Evolutionary conservation across 2,888 invertebrate species (phyloP).

Genomic region (Cancer borealis): DNA sequence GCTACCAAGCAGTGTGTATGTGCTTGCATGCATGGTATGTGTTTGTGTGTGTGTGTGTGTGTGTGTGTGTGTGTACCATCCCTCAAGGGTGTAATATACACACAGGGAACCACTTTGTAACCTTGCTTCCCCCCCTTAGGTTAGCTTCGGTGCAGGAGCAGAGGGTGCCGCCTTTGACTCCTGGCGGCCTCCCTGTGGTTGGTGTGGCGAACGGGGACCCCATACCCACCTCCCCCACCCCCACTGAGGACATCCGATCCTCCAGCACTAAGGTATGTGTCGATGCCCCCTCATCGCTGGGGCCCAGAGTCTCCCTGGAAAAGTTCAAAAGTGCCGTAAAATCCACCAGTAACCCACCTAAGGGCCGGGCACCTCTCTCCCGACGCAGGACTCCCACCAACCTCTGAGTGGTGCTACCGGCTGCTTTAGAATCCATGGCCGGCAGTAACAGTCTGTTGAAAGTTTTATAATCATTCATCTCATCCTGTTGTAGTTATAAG

Average conservation of each 20-base stretch:
- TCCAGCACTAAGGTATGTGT: constrained; percentile 72
- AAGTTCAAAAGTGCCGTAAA: constrained; percentile 31
- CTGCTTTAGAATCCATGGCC: background rate
- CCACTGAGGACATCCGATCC: constrained; percentile 60
- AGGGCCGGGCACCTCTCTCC: constrained; percentile 52
- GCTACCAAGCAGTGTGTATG: no score
- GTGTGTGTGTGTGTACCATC: no score
- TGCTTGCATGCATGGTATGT: no score
- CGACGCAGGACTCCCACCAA: constrained; percentile 64
- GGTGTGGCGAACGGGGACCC: constrained; percentile 72
- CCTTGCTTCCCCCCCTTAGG: constrained; percentile 81
- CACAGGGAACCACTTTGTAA: background rate
- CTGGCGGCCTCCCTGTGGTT: constrained; percentile 36
- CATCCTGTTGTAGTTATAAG: background rate
- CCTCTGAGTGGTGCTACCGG: constrained; percentile 57
- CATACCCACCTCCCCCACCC: constrained; percentile 66
- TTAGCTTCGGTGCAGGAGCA: constrained; percentile 98
- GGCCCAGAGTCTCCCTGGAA: constrained; percentile 14
- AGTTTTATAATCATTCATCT: background rate
- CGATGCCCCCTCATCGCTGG: constrained; percentile 38
- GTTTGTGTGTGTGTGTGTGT: no score
- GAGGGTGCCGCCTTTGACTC: constrained; percentile 81
- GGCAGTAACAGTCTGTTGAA: constrained; percentile 39
- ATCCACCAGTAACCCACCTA: constrained; percentile 24
- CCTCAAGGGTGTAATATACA: background rate